phyloP scores from a whole-genome alignment of 2,113 vertebrate species.

The Uria lomvia region DNA sequence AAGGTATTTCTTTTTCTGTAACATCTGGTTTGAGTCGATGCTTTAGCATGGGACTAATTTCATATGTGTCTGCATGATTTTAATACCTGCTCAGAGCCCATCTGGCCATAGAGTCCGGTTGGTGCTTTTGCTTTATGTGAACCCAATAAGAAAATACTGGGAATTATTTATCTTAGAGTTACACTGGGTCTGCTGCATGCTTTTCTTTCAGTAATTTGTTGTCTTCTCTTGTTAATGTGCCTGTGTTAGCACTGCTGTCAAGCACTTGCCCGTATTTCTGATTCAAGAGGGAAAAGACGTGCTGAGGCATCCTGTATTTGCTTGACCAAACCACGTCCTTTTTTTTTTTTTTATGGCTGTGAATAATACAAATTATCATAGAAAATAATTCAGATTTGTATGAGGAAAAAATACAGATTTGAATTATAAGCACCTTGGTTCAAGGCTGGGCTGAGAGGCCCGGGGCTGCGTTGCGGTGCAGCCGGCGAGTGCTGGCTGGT shows the following conservation, averaged over 20 bases:
- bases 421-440: neutral
- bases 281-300: neutral
- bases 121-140: neutral
- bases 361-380: neutral
- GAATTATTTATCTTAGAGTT: neutral
- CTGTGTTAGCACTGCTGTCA: neutral
- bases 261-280: neutral
- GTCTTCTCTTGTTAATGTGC: conserved; percentile 19
- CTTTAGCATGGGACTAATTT: conserved; percentile 51
- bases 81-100: neutral
- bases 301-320: neutral
- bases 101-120: neutral
- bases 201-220: neutral
- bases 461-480: neutral
- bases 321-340: neutral
- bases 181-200: neutral
- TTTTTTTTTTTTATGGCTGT: neutral
- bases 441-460: neutral
- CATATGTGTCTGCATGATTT: conserved; percentile 34
- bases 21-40: conserved; percentile 17
- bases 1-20: conserved; percentile 35
- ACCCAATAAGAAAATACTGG: neutral
- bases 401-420: neutral
- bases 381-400: neutral
- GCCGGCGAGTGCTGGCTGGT: neutral